phyloP scores from a whole-genome alignment of 1,140 invertebrate species.

The Lasaia peninsularis region DNA sequence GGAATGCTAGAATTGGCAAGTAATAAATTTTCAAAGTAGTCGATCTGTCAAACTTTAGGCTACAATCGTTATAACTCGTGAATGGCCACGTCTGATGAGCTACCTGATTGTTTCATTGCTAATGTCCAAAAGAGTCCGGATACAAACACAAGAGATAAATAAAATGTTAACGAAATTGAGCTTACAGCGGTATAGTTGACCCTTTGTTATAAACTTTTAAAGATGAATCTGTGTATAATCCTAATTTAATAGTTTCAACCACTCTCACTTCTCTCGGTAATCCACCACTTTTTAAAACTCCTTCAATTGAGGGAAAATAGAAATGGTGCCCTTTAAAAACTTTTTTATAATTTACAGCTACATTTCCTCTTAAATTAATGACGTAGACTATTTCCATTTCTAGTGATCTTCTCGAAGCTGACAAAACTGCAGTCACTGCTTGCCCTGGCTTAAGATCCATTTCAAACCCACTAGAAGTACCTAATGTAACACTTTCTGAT shows the following conservation, averaged over 20 bases:
- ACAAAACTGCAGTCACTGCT: slow-evolving; percentile 42
- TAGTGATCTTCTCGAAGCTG: slow-evolving; percentile 42
- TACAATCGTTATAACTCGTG: too few relatives aligned
- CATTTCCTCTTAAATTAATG: slow-evolving; percentile 39
- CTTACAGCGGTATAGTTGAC: background rate
- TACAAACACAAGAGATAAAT: too few relatives aligned
- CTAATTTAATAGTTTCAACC: slow-evolving; percentile 43
- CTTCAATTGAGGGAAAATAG: slow-evolving; percentile 44
- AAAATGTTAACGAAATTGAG: too few relatives aligned
- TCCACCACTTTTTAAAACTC: slow-evolving; percentile 39
- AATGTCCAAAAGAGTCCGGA: too few relatives aligned
- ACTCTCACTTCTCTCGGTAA: slow-evolving; percentile 36
- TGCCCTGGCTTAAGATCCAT: slow-evolving; percentile 51
- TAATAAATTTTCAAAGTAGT: too few relatives aligned
- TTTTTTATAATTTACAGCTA: slow-evolving; percentile 48
- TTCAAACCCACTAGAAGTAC: slow-evolving; percentile 46
- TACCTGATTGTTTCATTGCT: too few relatives aligned
- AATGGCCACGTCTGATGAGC: too few relatives aligned
- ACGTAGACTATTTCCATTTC: slow-evolving; percentile 49
- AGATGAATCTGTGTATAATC: slow-evolving; percentile 39
- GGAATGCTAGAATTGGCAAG: too few relatives aligned
- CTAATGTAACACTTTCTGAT: slow-evolving; percentile 45
- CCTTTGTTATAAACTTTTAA: slow-evolving; percentile 1
- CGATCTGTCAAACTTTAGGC: too few relatives aligned
- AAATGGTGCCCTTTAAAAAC: slow-evolving; percentile 48